Base-by-base conservation (phyloP, 2,888 invertebrate genomes). In the Hoplodrina ambigua region DNA sequence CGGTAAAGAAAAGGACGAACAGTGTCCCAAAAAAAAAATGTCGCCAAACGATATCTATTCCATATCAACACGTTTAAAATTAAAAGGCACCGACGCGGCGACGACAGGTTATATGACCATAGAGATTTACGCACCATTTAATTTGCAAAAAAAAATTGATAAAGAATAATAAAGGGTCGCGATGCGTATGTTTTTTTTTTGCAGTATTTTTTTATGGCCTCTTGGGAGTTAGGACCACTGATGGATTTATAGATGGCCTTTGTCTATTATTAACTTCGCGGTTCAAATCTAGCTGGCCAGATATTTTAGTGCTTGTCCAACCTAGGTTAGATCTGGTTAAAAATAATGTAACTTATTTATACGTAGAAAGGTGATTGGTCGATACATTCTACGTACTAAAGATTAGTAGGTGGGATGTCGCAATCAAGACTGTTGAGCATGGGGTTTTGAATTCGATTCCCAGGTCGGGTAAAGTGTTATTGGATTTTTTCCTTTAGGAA, bases 81-180 rank as follows among this genome's bases (percentile, higher is more conserved):
- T 71, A 55, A 78, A 84, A 84, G 67, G 52, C 4, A 58, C 80
- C 80, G 80, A 75, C 54, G 63, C 4, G 49, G 75, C 80, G 80
- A 75, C 52, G 63, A 69, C 63, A 69, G 69, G 13, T 64, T 76
- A 57, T 58, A 64, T 64, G 30, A 75, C 80, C 75, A 72, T 82
- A 57, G 69, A 88, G 89, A 90, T 91, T 93, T 92, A 93, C 92
- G 89, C 88, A 78, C 87, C 89, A 89, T 91, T 92, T 88, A 82
- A 86, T 76, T 70, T 75, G 69, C 84, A 78, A 85, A 85, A 89
- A 86, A 84, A 13, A 78, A 77, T 66, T 67, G 82, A 84, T 86
- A 82, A 84, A 66, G 37, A 64, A 58, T 37, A 54, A 69, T 57
- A 70, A 77, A 64, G 66, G 62, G 37, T 7, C 11, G 54, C 10